These are phyloP conservation scores for Mesocricetus auratus DNA, from an alignment of 2,113 vertebrate species.

Conservation along the genomic window DNA sequence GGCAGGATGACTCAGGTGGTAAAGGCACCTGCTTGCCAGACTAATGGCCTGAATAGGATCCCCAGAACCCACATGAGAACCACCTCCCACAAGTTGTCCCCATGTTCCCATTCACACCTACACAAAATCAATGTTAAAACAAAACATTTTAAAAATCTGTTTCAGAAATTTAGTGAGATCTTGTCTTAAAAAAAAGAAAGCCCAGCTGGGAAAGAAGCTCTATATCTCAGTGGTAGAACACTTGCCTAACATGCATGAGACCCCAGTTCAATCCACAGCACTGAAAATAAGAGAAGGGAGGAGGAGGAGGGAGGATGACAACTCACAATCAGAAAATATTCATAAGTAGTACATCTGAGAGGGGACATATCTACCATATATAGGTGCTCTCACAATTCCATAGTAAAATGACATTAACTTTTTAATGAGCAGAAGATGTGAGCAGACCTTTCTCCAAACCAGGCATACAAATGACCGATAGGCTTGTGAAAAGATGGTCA, in stretches of 20 bases:
- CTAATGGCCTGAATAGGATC: neutral
- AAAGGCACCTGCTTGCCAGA: neutral
- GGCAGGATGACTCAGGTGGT: neutral
- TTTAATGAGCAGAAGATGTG: neutral
- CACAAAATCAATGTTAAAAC: neutral
- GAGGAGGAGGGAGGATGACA: neutral
- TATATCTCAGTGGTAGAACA: neutral
- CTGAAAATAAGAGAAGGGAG: neutral
- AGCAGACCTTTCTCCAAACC: constrained; percentile 18
- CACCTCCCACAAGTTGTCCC: neutral
- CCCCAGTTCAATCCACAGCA: neutral
- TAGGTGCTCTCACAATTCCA: constrained; percentile 19
- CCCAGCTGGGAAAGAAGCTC: neutral
- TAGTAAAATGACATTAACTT: constrained; percentile 8
- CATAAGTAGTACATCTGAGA: neutral
- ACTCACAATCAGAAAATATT: neutral
- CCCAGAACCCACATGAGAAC: neutral
- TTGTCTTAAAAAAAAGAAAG: neutral
- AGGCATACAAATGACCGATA: neutral
- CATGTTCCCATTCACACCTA: neutral
- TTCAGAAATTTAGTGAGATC: neutral
- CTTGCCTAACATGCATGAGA: neutral
- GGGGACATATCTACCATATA: neutral
- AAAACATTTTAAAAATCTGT: neutral
- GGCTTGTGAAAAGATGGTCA: constrained; percentile 20